Evolutionary conservation across 2,888 invertebrate species (phyloP), one percentile per base, ranked within the genome.

Genomic region (Diplolepis rosae): DNA sequence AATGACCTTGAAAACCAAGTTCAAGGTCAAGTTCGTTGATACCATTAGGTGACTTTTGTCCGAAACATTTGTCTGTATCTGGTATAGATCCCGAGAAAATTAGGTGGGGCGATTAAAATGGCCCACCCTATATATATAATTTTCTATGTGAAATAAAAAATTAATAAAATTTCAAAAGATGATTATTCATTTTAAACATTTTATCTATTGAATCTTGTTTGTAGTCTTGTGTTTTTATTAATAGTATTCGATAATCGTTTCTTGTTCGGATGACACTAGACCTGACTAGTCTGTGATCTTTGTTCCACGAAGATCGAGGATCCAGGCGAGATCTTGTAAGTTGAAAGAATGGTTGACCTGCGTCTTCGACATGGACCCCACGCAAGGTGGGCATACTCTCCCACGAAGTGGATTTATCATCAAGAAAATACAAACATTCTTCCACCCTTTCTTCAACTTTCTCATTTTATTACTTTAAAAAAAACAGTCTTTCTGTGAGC

Each of bases 351-450:
- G 73, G 56, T 66, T 76, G 80, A 86, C 83, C 83, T 81, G 80
- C 79, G 78, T 86, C 83, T 81, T 77, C 65, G 68, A 50, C 68
- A 54, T 45, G 69, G 87, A 85, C 86, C 86, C 85, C 87, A 86
- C 87, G 83, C 82, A 80, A 83, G 80, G 79, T 77, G 79, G 77
- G 72, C 79, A 68, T 71, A 79, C 75, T 83, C 81, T 85, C 81
- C 80, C 85, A 85, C 80, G 83, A 82, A 78, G 71, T 79, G 73
- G 74, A 82, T 82, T 81, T 80, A 81, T 79, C 74, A 80, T 72
- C 65, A 42, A 27, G 45, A 22, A 45, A 45, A 45, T 18, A 22
- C 18, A 18, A 7, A 35, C 65, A 68, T 30, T 28, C 65, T 30
- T 7, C 15, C 24, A 28, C 18, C 15, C 13, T 18, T 9, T 50